Evolutionary conservation across 1,140 invertebrate species (phyloP).

Genomic region (Venturia canescens): DNA sequence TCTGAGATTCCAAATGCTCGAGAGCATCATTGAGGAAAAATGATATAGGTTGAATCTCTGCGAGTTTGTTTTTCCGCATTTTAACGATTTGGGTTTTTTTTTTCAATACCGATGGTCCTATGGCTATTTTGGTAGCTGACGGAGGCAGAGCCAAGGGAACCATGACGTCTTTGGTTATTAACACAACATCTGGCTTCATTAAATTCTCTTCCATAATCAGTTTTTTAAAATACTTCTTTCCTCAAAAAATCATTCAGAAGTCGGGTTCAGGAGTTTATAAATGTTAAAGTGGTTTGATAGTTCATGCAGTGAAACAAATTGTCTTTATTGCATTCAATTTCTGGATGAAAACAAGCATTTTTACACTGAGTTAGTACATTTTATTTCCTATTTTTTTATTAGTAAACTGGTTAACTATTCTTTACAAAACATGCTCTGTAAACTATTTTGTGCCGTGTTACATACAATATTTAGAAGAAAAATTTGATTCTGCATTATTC

Average conservation of each 20-base stretch:
- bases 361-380: no score
- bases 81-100: slow-evolving; percentile 26
- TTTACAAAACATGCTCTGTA: no score
- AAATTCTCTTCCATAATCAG: slow-evolving; percentile 17
- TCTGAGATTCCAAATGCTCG: no score
- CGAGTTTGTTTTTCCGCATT: neutral
- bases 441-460: no score
- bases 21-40: neutral
- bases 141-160: slow-evolving; percentile 33
- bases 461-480: no score
- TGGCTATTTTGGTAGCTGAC: slow-evolving; percentile 1
- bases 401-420: no score
- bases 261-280: neutral
- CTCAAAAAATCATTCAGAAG: neutral
- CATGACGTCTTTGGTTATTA: slow-evolving; percentile 47
- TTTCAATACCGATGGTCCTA: neutral
- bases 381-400: no score
- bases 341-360: no score
- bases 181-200: slow-evolving; percentile 37
- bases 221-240: neutral
- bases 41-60: neutral
- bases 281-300: neutral
- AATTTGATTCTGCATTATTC: no score
- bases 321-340: no score
- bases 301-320: slow-evolving; percentile 2